Percentiles rank a stretch among this genome's conserved stretches.
Evolutionary conservation across 2,797 vertebrate species (phyloP).

Genomic region (Anableps anableps): DNA sequence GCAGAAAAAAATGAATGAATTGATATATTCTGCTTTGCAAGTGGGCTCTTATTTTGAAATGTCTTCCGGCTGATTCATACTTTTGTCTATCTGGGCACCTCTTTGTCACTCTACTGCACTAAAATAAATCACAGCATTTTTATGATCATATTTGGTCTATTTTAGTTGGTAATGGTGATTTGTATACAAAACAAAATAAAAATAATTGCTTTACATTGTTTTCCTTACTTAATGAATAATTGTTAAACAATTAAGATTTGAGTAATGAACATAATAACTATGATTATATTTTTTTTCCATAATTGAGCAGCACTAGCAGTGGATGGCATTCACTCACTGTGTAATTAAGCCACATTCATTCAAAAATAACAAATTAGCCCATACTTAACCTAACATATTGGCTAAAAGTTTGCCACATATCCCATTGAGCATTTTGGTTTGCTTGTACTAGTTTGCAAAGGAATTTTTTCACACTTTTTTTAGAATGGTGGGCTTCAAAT

Average conservation of each 20-base stretch:
- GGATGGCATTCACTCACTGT: not conserved
- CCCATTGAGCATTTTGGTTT: not conserved
- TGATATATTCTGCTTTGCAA: not conserved
- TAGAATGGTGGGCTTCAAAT: not conserved
- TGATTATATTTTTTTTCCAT: not conserved
- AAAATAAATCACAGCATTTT: not conserved
- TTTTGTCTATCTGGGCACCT: too few species aligned
- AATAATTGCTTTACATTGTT: not conserved
- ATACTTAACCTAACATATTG: too few species aligned
- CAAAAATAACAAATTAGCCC: too few species aligned
- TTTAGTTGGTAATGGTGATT: not conserved
- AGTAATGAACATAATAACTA: not conserved
- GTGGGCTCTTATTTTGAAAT: not conserved
- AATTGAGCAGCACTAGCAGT: not conserved
- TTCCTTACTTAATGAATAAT: not conserved
- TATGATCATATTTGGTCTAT: not conserved
- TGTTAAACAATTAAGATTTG: not conserved
- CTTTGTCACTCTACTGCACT: not conserved
- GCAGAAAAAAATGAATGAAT: not conserved
- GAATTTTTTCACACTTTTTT: not conserved
- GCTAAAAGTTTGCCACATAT: too few species aligned
- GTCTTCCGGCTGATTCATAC: not conserved
- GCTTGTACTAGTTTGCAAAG: not conserved
- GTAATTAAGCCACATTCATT: too few species aligned
- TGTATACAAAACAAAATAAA: not conserved